phyloP scores from a whole-genome alignment of 2,888 invertebrate species.

The Macaria notata region DNA sequence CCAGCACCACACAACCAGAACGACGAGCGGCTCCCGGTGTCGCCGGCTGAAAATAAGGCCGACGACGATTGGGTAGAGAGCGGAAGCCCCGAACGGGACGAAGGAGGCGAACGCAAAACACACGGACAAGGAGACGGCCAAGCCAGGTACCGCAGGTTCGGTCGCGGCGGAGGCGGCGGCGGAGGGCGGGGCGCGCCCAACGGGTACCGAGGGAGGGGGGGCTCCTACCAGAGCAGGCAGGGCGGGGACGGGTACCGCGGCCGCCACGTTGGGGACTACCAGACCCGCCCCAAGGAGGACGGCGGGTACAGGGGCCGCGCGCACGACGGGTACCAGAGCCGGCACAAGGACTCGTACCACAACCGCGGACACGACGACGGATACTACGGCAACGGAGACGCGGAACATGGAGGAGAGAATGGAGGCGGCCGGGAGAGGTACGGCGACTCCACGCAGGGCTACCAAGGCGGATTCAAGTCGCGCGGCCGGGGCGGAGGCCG shows the following conservation, averaged over 20 bases:
- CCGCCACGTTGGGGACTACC: slow-evolving; percentile 42
- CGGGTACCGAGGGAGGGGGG: slow-evolving; percentile 69
- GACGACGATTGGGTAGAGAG: slow-evolving; percentile 62
- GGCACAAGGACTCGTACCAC: slow-evolving; percentile 61
- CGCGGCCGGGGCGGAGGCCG: slow-evolving; percentile 75
- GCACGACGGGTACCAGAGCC: slow-evolving; percentile 40
- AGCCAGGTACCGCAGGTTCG: slow-evolving; percentile 62
- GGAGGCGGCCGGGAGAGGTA: slow-evolving; percentile 79
- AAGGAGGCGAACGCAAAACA: slow-evolving; percentile 56
- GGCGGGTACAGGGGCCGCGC: slow-evolving; percentile 29
- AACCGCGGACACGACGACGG: slow-evolving; percentile 55
- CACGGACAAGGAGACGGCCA: slow-evolving; percentile 74
- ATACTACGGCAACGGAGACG: slow-evolving; percentile 73
- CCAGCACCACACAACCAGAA: slow-evolving; percentile 29
- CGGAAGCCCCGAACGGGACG: slow-evolving; percentile 64
- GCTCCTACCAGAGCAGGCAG: slow-evolving; percentile 33
- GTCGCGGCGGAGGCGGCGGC: slow-evolving; percentile 54
- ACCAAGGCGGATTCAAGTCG: slow-evolving; percentile 81
- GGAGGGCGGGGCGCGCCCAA: slow-evolving; percentile 68
- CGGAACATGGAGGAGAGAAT: slow-evolving; percentile 71
- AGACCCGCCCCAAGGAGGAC: slow-evolving; percentile 3
- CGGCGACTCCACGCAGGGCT: slow-evolving; percentile 71
- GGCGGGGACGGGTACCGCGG: slow-evolving; percentile 15
- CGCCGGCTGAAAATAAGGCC: slow-evolving; percentile 51
- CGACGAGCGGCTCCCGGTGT: slow-evolving; percentile 41